These are phyloP conservation scores for Nephrotoma flavescens DNA, from an alignment of 2,888 invertebrate genomes.

Conservation along the genomic window DNA sequence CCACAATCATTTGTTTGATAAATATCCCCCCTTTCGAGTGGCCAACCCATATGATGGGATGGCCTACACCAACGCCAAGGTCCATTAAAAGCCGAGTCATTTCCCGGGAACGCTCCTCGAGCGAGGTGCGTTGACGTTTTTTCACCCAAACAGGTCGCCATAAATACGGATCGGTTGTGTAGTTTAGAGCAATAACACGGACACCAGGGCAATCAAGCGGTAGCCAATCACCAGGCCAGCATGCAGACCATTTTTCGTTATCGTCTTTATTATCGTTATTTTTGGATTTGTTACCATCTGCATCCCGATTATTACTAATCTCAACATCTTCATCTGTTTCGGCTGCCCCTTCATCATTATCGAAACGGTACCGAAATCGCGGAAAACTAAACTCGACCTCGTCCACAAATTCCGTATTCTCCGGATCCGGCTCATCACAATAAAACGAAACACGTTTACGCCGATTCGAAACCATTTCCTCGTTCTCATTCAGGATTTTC, in stretches of 20 bases:
- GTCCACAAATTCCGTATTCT: slow-evolving; percentile 20
- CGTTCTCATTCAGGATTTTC: slow-evolving; percentile 11
- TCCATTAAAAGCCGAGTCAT: slow-evolving; percentile 53
- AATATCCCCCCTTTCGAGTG: slow-evolving; percentile 78
- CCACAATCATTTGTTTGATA: slow-evolving; percentile 67
- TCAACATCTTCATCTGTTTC: not conserved
- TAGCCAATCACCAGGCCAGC: slow-evolving; percentile 83
- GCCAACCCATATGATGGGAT: slow-evolving; percentile 68
- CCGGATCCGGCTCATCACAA: slow-evolving; percentile 20
- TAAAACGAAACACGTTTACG: slow-evolving; percentile 16
- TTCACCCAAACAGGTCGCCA: slow-evolving; percentile 64
- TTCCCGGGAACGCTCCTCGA: slow-evolving; percentile 53
- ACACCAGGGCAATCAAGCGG: slow-evolving; percentile 60
- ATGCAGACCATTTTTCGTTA: slow-evolving; percentile 40
- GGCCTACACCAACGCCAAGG: slow-evolving; percentile 51
- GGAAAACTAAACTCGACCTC: slow-evolving; percentile 29
- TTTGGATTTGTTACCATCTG: not conserved
- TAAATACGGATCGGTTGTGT: slow-evolving; percentile 61
- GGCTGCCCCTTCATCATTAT: slow-evolving; percentile 20
- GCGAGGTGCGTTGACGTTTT: slow-evolving; percentile 38
- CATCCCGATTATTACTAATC: not conserved
- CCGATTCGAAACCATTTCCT: slow-evolving; percentile 8
- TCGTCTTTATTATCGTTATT: slow-evolving; percentile 6
- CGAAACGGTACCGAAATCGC: slow-evolving; percentile 26
- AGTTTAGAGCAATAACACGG: slow-evolving; percentile 66